Evolutionary conservation across 2,888 invertebrate genomes (phyloP), one percentile per base, ranked within the genome.

Genomic region (Drosophila quinaria): DNA sequence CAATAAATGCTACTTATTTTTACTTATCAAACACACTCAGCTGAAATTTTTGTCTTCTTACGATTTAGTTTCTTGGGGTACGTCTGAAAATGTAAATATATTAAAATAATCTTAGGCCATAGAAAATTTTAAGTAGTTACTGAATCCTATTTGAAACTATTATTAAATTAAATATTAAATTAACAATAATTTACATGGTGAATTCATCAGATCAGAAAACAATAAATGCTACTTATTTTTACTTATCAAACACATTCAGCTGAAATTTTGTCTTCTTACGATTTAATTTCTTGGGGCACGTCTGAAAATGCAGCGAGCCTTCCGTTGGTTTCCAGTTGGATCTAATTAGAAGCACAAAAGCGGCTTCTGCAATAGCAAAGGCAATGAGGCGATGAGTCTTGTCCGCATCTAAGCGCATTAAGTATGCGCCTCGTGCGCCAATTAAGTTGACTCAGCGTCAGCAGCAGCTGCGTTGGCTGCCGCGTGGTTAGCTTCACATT

Each of bases 391-490:
- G 58, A 69, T 71, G 76, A 52, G 60, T 65, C 44, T 59, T 61
- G 64, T 51, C 72, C 78, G 75, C 80, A 68, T 79, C 80, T 83
- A 83, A 83, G 89, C 83, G 83, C 89, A 83, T 83, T 83, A 83
- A 74, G 87, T 86, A 88, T 88, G 83, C 88, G 83, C 83, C 77
- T 77, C 89, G 80, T 86, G 83, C 80, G 68, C 87, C 83, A 83
- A 88, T 88, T 83, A 83, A 77, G 86, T 82, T 82, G 83, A 79
- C 67, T 86, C 86, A 79, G 86, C 86, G 5, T 22, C 56, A 50
- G 17, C 41, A 60, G 68, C 74, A 60, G 68, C 69, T 61, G 68
- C 41, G 44, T 42, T 60, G 50, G 52, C 54, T 74, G 54, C 74
- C 51, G 33, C 58, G 64, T 59, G 58, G 74, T 69, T 55, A 69